Evolutionary conservation across 2,113 vertebrate genomes (phyloP).

Genomic region (Serilophus lunatus): DNA sequence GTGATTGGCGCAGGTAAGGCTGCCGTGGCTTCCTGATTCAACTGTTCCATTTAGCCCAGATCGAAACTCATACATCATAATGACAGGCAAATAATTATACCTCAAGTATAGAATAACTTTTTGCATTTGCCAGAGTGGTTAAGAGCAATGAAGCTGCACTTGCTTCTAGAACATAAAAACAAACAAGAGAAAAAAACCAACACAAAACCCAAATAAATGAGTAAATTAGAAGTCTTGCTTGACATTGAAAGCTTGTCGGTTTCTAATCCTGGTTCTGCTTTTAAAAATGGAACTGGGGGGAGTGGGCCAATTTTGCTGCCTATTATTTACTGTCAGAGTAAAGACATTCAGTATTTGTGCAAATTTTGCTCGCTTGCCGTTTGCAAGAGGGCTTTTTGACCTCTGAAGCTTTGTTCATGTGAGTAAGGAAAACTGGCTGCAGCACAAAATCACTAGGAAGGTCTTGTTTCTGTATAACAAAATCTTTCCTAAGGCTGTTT

Average conservation of each 20-base stretch:
- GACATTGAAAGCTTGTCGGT: constrained; percentile 2
- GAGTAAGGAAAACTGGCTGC: not conserved
- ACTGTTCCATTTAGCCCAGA: constrained; percentile 75
- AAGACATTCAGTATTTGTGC: not conserved
- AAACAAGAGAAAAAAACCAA: not conserved
- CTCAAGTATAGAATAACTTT: constrained; percentile 69
- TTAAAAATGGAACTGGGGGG: not conserved
- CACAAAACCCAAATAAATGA: not conserved
- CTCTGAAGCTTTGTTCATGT: not conserved
- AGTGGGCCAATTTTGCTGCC: not conserved
- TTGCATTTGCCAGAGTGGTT: constrained; percentile 63
- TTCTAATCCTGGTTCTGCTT: constrained; percentile 31
- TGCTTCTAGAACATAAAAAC: constrained; percentile 49
- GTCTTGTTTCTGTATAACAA: constrained; percentile 32
- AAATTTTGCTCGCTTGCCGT: not conserved
- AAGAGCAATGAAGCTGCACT: constrained; percentile 62
- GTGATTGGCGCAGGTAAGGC: constrained; percentile 98
- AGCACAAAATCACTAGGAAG: not conserved
- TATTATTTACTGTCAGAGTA: not conserved
- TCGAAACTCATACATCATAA: constrained; percentile 83
- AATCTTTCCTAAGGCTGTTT: constrained; percentile 37
- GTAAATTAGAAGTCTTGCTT: constrained; percentile 29
- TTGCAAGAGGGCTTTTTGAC: constrained; percentile 3
- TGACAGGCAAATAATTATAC: constrained; percentile 90
- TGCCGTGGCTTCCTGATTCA: constrained; percentile 72